Base-by-base conservation (phyloP, 1,140 invertebrate genomes). In the Globodera rostochiensis region DNA sequence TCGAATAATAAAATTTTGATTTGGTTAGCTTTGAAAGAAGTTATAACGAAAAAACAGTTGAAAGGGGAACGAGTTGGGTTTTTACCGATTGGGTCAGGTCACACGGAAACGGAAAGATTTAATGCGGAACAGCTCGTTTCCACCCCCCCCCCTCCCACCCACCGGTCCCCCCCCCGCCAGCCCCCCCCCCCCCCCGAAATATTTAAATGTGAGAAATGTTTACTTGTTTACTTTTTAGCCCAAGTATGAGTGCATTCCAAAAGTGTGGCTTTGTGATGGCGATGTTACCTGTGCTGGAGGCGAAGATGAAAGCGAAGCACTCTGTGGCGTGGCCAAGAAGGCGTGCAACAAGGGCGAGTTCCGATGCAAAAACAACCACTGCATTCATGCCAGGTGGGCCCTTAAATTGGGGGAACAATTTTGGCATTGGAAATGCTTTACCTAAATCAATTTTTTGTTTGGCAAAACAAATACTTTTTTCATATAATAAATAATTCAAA, bases 201-300 rank as follows among this genome's bases (percentile, higher is more conserved):
- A n/a, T n/a, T 25, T 25, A 25, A 25, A 25, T 0, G 25, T 25
- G 25, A 25, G 25, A 25, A 25, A 25, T 25, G 25, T 25, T 25
- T 25, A 25, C 1, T 19, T 25, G 25, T 25, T 25, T 25, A 25
- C 1, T 19, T 19, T 60, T 15, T 86, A 89, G 60, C 87, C 88
- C 6, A 89, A 90, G 76, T 89, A 89, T 74, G 91, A 92, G 25
- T 95, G 94, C 90, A 93, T 95, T 74, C 92, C 93, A 3, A 91
- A 91, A 75, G 90, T 92, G 53, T 93, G 93, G 93, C 90, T 93
- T 9, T 96, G 95, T 90, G 94, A 96, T 90, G 93, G 92, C 11
- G 93, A 94, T 84, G 86, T 84, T 1, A 91, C 91, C 67, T 91
- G 91, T 85, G 84, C 85, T 11, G 86, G 90, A 70, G 90, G 90